Evolutionary conservation across 1,140 invertebrate species (phyloP), one percentile per base, ranked within the genome.

Genomic region (Epicauta chinensis): DNA sequence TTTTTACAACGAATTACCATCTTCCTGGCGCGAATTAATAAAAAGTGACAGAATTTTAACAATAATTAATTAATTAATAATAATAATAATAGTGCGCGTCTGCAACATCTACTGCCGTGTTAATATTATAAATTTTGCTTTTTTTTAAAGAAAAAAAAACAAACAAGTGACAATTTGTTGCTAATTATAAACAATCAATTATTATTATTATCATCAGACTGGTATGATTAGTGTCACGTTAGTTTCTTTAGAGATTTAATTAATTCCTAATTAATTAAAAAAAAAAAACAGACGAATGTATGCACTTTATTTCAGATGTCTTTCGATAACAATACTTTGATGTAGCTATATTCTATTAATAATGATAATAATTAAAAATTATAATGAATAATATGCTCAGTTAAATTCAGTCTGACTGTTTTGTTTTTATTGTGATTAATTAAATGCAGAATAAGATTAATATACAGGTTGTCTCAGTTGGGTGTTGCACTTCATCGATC

Each of bases 1-100:
- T 67, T 69, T 69, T 67, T 64, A 68, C 65, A 69, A 69, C 65
- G 65, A 69, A 69, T 64, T 58, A 59, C 60, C 63, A 62, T 63
- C 62, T 66, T 64, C 59, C 61, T 64, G 56, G 58, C 44, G 48
- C 43, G 49, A 30, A 40, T 51, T 38, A 34, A 41, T 38, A 57
- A 45, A 30, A 36, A 37, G 40, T 30, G 31, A 45, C 41, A 37
- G 3, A 3, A 23, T 23, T 23, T 23, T 5, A 23, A 23, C 23
- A 23, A 23, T 23, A n/a, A n/a, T 23, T 23, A 23, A 23, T 4
- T 23, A 23, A n/a, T n/a, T 23, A 23, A 23, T 7, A 23, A 3
- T 23, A 7, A 23, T 5, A 23, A 23, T 23, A 23, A n/a, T 38
- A 46, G 55, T 51, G 45, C 51, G 54, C 51, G 46, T 46, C 14